Evolutionary conservation across 2,888 invertebrate species (phyloP).

Genomic region (Lasioglossum oenotherae): DNA sequence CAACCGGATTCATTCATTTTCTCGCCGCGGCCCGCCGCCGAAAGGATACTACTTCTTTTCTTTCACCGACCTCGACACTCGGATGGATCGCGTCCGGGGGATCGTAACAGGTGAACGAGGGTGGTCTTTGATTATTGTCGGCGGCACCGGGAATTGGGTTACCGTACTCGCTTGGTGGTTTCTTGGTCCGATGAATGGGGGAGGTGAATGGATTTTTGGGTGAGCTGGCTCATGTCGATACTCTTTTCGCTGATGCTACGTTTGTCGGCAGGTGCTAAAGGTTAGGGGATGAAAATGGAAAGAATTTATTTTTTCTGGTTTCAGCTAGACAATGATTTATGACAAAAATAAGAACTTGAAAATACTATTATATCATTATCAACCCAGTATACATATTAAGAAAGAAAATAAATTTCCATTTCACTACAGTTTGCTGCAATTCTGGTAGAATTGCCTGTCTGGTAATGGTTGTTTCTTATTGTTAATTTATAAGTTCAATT

Average conservation of each 20-base stretch:
- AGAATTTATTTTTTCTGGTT: not conserved
- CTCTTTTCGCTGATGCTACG: not conserved
- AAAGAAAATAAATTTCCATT: not conserved
- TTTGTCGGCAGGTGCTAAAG: not conserved
- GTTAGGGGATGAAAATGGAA: not conserved
- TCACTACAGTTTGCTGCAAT: not conserved
- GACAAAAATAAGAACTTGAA: not conserved
- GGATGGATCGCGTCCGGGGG: not conserved
- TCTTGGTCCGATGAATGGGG: not conserved
- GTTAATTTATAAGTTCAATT: not conserved
- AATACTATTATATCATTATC: not conserved
- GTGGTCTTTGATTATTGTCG: not conserved
- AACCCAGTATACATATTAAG: not conserved
- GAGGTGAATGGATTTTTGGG: not conserved
- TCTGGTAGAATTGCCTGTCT: not conserved
- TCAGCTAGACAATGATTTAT: not conserved
- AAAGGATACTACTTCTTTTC: slow-evolving; percentile 59
- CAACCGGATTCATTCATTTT: slow-evolving; percentile 80
- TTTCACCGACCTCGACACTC: slow-evolving; percentile 39
- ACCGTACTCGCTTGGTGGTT: not conserved
- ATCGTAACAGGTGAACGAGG: slow-evolving; percentile 18
- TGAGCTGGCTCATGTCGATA: not conserved
- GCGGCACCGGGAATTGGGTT: not conserved
- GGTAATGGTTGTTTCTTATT: not conserved
- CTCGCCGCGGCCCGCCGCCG: slow-evolving; percentile 70